Conservation (phyloP, 1,140 invertebrate genomes). For the Bombus huntii region DNA sequence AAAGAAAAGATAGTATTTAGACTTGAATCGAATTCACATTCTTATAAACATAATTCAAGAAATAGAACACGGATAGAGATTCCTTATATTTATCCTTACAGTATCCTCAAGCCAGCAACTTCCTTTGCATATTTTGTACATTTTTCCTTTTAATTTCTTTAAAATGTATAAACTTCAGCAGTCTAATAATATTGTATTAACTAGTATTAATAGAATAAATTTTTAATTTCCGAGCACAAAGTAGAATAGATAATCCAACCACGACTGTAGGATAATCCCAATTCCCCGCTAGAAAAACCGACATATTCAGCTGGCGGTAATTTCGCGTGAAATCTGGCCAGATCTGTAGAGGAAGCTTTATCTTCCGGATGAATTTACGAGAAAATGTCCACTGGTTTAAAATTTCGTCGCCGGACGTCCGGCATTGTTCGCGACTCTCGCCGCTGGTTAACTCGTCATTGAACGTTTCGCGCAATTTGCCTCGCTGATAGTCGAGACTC, state of each 20-base stretch:
- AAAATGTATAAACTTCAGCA: background rate
- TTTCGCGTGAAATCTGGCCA: background rate
- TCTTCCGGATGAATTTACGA: background rate
- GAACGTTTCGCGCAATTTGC: conserved; percentile 9
- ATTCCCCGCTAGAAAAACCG: background rate
- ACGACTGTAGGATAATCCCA: background rate
- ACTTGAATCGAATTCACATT: background rate
- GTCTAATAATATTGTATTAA: background rate
- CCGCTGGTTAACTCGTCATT: background rate
- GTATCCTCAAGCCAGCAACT: too few species aligned
- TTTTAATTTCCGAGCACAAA: background rate
- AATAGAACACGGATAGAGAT: too few species aligned
- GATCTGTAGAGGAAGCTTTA: background rate
- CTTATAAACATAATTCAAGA: background rate
- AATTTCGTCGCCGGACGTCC: background rate
- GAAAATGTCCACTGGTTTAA: background rate
- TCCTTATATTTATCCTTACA: too few species aligned
- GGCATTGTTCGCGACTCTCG: background rate
- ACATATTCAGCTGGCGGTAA: background rate
- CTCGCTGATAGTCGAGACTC: background rate
- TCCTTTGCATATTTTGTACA: too few species aligned
- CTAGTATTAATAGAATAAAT: background rate
- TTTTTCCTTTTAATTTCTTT: background rate
- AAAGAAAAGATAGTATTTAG: background rate
- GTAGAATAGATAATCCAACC: background rate